Conservation (phyloP, 2,797 vertebrate species). For the Pristis pectinata region DNA sequence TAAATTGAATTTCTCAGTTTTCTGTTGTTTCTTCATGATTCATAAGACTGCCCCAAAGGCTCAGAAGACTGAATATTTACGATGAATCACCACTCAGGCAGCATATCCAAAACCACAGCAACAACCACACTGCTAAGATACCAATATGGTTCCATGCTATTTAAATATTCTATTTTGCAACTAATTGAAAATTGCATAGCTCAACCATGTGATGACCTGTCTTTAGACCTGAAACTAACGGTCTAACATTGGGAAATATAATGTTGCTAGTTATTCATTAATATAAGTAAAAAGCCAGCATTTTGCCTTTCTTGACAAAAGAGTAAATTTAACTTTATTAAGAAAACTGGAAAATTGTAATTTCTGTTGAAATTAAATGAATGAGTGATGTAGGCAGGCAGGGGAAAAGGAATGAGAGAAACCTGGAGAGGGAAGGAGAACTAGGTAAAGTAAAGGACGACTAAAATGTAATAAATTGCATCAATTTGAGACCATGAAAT, state of each 20-base stretch:
- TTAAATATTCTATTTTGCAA: not conserved
- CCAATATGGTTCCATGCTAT: not conserved
- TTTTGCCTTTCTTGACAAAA: not conserved
- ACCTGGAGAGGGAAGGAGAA: not conserved
- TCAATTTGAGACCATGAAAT: not conserved
- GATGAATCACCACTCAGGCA: not conserved
- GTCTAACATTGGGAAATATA: not conserved
- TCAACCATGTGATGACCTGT: not conserved
- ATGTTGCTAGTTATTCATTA: not conserved
- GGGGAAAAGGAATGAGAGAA: not conserved
- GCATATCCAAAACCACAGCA: not conserved
- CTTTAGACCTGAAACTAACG: not conserved
- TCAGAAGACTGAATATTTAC: not conserved
- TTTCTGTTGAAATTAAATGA: not conserved
- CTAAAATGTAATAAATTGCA: not conserved
- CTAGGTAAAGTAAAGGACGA: not conserved
- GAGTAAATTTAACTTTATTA: not conserved
- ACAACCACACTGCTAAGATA: not conserved
- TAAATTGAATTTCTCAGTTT: not conserved
- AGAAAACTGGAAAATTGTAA: not conserved
- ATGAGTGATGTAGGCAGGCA: not conserved
- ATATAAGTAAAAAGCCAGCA: not conserved
- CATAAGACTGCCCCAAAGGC: not conserved
- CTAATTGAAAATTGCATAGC: not conserved
- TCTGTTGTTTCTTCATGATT: not conserved